Evolutionary conservation across 2,113 vertebrate genomes (phyloP).

Genomic region (Malurus melanocephalus): DNA sequence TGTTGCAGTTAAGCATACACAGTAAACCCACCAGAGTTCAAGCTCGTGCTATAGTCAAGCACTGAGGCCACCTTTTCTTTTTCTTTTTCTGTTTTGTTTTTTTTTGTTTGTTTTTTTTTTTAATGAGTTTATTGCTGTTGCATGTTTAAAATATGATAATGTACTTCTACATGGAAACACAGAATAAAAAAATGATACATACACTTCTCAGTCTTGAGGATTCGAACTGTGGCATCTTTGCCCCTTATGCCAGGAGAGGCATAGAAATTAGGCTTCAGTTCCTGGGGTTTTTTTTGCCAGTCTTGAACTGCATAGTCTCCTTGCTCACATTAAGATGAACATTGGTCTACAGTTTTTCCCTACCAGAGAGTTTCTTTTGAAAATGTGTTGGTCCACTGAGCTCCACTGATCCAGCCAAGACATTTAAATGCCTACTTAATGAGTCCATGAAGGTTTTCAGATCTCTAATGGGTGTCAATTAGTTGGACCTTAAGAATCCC

Average conservation of each 20-base stretch:
- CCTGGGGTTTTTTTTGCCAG: not conserved
- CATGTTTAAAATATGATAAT: not conserved
- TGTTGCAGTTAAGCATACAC: constrained; percentile 39
- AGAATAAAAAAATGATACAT: not conserved
- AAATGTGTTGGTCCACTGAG: not conserved
- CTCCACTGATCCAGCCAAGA: not conserved
- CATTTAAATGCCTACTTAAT: not conserved
- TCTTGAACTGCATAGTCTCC: not conserved
- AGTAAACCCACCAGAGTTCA: constrained; percentile 33
- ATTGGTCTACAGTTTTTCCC: not conserved
- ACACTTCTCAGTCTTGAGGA: not conserved
- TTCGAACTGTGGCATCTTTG: not conserved
- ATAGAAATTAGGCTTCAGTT: not conserved
- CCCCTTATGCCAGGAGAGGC: not conserved
- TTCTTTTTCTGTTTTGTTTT: not conserved
- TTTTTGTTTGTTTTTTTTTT: not conserved
- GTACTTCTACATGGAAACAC: not conserved
- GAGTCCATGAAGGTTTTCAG: not conserved
- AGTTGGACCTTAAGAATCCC: not conserved
- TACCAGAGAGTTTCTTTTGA: not conserved
- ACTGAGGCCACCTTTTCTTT: not conserved
- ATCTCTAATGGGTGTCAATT: not conserved
- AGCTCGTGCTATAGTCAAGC: not conserved
- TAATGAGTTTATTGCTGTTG: not conserved
- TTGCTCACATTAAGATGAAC: not conserved